Percentiles rank a stretch among this genome's conserved stretches.
Conservation (phyloP, 2,113 vertebrate species). For the Alligator sinensis region DNA sequence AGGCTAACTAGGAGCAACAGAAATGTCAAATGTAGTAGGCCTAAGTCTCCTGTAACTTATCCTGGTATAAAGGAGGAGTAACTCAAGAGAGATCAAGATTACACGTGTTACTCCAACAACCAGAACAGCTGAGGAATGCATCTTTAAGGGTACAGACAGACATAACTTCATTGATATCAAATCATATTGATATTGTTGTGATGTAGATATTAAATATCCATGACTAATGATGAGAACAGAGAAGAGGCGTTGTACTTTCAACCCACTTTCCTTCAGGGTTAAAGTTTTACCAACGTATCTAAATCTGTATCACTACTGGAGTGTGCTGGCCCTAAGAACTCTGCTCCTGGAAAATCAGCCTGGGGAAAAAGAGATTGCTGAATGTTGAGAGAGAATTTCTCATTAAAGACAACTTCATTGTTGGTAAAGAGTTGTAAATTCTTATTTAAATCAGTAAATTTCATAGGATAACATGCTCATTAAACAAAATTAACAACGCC, state of each 20-base stretch:
- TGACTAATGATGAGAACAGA: too few species aligned
- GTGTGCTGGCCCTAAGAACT: not conserved
- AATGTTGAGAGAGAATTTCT: not conserved
- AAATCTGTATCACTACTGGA: too few species aligned
- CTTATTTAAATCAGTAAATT: not conserved
- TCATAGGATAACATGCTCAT: not conserved
- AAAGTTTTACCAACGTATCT: too few species aligned
- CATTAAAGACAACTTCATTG: not conserved
- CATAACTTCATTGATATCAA: too few species aligned
- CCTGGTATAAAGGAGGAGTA: not conserved
- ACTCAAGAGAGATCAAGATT: not conserved
- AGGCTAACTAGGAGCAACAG: not conserved
- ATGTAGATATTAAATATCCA: too few species aligned
- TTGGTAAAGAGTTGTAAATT: not conserved
- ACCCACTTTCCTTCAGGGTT: too few species aligned
- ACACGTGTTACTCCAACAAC: too few species aligned
- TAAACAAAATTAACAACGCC: not conserved
- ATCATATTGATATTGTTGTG: too few species aligned
- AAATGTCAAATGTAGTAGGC: not conserved
- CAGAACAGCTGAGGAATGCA: too few species aligned
- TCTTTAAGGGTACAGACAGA: too few species aligned
- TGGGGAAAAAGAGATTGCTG: not conserved
- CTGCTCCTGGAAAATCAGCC: not conserved
- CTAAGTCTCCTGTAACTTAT: not conserved
- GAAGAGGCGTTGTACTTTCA: too few species aligned